phyloP scores from a whole-genome alignment of 2,888 invertebrate genomes.

The Rhabditoides inermis region DNA sequence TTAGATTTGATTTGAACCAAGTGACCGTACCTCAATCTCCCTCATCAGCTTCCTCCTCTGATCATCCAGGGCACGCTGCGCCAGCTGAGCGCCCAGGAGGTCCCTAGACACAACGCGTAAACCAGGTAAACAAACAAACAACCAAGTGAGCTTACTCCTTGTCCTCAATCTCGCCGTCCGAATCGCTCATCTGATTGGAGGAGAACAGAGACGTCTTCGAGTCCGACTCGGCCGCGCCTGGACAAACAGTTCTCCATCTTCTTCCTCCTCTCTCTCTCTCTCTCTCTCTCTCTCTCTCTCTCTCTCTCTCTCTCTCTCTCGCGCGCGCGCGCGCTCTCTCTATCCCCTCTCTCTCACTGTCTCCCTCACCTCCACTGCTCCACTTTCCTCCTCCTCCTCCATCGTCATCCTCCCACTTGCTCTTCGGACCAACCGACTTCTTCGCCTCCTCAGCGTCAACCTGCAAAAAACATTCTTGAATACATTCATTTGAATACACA shows the following conservation, averaged over 20 bases:
- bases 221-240: too few relatives aligned
- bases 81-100: not conserved
- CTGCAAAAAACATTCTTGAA: too few relatives aligned
- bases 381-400: not conserved
- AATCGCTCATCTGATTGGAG: too few relatives aligned
- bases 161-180: not conserved
- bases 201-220: too few relatives aligned
- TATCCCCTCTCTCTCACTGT: not conserved
- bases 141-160: conserved; percentile 4
- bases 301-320: too few relatives aligned
- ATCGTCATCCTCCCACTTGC: not conserved
- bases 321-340: too few relatives aligned
- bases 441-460: too few relatives aligned
- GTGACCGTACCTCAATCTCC: conserved; percentile 77
- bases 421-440: too few relatives aligned
- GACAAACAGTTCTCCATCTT: not conserved
- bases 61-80: conserved; percentile 52
- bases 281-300: too few relatives aligned
- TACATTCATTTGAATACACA: too few relatives aligned
- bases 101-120: not conserved
- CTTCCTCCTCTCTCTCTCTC: too few relatives aligned
- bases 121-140: not conserved
- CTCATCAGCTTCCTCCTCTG: conserved; percentile 59
- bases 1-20: too few relatives aligned
- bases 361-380: not conserved